A percentile compares a stretch with the other conserved stretches of the same genome.
Conservation (phyloP, 2,888 invertebrate genomes). For the Drosophila colorata region DNA sequence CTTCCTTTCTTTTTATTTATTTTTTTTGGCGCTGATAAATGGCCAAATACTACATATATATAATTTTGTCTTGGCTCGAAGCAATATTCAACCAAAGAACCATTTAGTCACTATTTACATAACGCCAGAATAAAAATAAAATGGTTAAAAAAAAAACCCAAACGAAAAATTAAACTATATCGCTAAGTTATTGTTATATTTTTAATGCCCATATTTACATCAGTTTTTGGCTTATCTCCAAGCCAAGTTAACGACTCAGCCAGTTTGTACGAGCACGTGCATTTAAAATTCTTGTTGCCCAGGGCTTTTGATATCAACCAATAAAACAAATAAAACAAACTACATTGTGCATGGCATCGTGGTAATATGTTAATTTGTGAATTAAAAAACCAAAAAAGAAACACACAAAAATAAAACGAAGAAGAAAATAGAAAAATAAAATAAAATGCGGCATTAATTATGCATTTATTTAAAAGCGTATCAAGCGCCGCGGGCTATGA, state of each 20-base stretch:
- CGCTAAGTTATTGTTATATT: too few species aligned
- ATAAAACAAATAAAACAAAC: constrained; percentile 30
- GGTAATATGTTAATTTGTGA: constrained; percentile 52
- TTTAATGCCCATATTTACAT: background rate
- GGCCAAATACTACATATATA: constrained; percentile 24
- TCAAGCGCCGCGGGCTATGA: constrained; percentile 63
- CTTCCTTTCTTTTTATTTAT: constrained; percentile 47
- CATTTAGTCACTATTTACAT: constrained; percentile 25
- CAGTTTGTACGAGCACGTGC: constrained; percentile 25
- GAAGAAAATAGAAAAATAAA: constrained; percentile 3
- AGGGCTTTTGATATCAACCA: constrained; percentile 6
- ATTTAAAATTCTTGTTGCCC: constrained; percentile 13
- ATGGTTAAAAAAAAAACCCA: constrained; percentile 1
- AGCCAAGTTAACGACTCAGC: constrained; percentile 4
- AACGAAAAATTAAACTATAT: too few species aligned
- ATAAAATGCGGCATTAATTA: constrained; percentile 67
- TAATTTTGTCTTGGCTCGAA: constrained; percentile 13
- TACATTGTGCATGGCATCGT: constrained; percentile 42
- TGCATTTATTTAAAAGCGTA: constrained; percentile 67
- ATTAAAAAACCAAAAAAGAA: constrained; percentile 13
- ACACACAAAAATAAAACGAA: background rate
- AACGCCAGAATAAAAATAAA: background rate
- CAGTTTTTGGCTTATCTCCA: background rate
- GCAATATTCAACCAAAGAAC: constrained; percentile 7
- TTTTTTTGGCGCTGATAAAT: constrained; percentile 29